Evolutionary conservation across 2,113 vertebrate genomes (phyloP).

Genomic region (Eretmochelys imbricata): DNA sequence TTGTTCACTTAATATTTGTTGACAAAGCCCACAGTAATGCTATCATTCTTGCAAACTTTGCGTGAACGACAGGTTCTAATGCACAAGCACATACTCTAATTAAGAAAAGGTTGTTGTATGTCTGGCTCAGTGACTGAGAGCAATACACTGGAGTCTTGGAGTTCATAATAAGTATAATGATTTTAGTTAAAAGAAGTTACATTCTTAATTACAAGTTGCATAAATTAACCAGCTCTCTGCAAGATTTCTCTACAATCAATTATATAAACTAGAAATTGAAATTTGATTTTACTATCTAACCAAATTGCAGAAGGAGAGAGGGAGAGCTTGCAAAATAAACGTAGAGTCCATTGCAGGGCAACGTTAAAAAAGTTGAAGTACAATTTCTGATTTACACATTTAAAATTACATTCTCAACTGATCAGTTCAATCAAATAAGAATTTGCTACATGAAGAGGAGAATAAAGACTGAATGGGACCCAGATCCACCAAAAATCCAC

Average conservation of each 20-base stretch:
- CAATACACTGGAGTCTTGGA: background rate
- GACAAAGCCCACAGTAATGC: background rate
- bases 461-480: too few species aligned
- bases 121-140: background rate
- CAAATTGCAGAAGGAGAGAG: background rate
- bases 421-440: too few species aligned
- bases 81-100: background rate
- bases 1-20: background rate
- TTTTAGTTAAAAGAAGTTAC: constrained; percentile 14
- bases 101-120: background rate
- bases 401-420: too few species aligned
- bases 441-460: too few species aligned
- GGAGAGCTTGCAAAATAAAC: too few species aligned
- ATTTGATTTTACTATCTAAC: background rate
- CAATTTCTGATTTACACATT: too few species aligned
- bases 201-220: constrained; percentile 16
- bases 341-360: too few species aligned
- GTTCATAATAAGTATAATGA: background rate
- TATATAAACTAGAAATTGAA: background rate
- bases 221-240: constrained; percentile 9
- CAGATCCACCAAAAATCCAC: too few species aligned
- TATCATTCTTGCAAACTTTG: background rate
- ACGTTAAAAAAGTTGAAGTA: too few species aligned
- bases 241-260: background rate
- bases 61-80: background rate